These are phyloP conservation scores for Drosophila anomelani DNA, from an alignment of 2,888 invertebrate genomes.

Conservation along the genomic window DNA sequence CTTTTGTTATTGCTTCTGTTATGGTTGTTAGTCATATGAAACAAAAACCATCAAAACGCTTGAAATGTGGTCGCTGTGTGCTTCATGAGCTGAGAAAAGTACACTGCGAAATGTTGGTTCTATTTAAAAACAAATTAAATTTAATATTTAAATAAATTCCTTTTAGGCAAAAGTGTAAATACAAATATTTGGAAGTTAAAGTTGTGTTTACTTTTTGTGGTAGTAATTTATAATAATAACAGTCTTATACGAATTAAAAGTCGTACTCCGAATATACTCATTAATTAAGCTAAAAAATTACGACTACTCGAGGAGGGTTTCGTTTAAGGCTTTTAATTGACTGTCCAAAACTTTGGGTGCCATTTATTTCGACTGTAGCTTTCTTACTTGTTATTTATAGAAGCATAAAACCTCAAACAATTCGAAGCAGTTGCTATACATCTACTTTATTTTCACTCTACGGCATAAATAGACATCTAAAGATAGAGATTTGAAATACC, in stretches of 20 bases:
- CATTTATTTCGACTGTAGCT: too few species aligned
- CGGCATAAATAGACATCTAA: slow-evolving; percentile 26
- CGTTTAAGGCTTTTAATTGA: too few species aligned
- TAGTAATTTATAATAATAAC: too few species aligned
- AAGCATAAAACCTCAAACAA: not conserved
- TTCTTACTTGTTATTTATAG: slow-evolving; percentile 7
- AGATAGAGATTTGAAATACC: slow-evolving; percentile 33
- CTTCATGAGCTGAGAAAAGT: slow-evolving; percentile 43
- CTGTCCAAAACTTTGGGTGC: too few species aligned
- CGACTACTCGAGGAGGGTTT: too few species aligned
- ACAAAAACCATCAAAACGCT: slow-evolving; percentile 63
- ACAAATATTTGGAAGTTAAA: too few species aligned
- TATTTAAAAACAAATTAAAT: not conserved
- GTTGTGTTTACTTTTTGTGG: too few species aligned
- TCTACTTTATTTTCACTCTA: not conserved
- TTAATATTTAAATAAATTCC: too few species aligned
- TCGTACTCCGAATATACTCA: too few species aligned
- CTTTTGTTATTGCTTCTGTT: slow-evolving; percentile 50
- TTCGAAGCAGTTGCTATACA: slow-evolving; percentile 10
- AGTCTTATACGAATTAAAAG: too few species aligned
- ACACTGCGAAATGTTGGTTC: not conserved
- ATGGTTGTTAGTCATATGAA: slow-evolving; percentile 61
- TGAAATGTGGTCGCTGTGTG: slow-evolving; percentile 34
- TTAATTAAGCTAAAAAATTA: too few species aligned
- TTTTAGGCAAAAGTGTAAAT: too few species aligned